Base-by-base conservation (phyloP, 2,113 vertebrate species). In the Litocranius walleri region DNA sequence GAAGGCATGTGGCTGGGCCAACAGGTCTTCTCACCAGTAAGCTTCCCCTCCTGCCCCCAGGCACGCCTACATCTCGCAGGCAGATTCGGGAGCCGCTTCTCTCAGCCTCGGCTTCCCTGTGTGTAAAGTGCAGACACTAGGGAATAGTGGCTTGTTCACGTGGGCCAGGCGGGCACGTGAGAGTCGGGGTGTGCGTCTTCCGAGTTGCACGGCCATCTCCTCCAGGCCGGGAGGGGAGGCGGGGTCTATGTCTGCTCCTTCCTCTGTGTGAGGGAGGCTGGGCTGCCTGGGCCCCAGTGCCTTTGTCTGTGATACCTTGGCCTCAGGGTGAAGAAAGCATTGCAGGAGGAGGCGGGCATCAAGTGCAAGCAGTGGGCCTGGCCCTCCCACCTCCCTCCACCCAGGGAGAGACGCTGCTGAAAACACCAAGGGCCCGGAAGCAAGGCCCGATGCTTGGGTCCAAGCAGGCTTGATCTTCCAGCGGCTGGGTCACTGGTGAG, bases 31-130 rank as follows among this genome's bases (percentile, higher is more conserved):
- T 57, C 14, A 14, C 33, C 10, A 16, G 0, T 1, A 7, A 27
- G 4, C 50, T 36, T 40, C 23, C 6, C 3, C 21, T 9, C 21
- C 40, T 13, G 4, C 15, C 81, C 52, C 43, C 3, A 0, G 1
- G 16, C 7, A 12, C 0, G 1, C 0, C 23, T 3, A 0, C 3
- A 10, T 17, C n/a, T 3, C 2, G 0, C 52, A 7, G 48, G 45
- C 54, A 7, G 4, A 15, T 33, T 5, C 17, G 1, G 52, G 25
- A 13, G 17, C 30, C 0, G 0, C 48, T 12, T 71, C 27, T 97
- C 30, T 1, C 29, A 21, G 50, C 62, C 81, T 87, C 7, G 0
- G 7, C 33, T 15, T 50, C 71, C 43, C 27, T 57, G 33, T 36
- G 9, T 86, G 45, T 45, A 45, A 78, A 52, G 17, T 25, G 80